Percentiles rank a stretch among this genome's conserved stretches.
Evolutionary conservation across 2,113 vertebrate species (phyloP).

Genomic region (Excalfactoria chinensis): DNA sequence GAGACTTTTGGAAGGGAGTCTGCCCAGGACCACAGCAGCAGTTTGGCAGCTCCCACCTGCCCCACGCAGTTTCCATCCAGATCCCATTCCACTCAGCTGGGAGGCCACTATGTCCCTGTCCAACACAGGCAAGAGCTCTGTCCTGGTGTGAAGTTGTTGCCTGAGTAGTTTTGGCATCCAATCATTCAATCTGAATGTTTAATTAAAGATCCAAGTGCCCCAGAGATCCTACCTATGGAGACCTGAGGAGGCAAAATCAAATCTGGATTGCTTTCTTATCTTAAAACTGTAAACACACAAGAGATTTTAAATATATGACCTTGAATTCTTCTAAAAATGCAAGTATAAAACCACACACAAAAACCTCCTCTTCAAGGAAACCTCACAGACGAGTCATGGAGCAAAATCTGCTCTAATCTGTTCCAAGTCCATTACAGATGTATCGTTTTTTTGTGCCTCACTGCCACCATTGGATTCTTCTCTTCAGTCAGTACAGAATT

Average conservation of each 20-base stretch:
- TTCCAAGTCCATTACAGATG: neutral
- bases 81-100: neutral
- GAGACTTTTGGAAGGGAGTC: neutral
- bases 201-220: neutral
- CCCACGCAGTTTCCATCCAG: neutral
- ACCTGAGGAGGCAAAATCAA: constrained; percentile 2
- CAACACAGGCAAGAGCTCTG: neutral
- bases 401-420: neutral
- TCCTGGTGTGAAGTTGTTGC: neutral
- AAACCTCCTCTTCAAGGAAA: neutral
- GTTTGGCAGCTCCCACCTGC: neutral
- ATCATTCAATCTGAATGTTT: neutral
- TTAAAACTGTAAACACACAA: neutral
- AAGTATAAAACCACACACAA: neutral
- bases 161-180: neutral
- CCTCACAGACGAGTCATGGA: neutral
- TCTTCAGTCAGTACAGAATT: neutral
- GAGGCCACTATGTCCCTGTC: neutral
- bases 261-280: neutral
- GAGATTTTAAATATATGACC: neutral
- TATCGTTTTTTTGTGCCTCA: constrained; percentile 20
- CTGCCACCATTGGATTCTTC: constrained; percentile 15
- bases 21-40: fast-evolving
- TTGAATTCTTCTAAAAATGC: neutral
- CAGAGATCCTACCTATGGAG: neutral